Evolutionary conservation across 2,888 invertebrate genomes (phyloP), one percentile per base, ranked within the genome.

Genomic region (Dromius quadrimaculatus): DNA sequence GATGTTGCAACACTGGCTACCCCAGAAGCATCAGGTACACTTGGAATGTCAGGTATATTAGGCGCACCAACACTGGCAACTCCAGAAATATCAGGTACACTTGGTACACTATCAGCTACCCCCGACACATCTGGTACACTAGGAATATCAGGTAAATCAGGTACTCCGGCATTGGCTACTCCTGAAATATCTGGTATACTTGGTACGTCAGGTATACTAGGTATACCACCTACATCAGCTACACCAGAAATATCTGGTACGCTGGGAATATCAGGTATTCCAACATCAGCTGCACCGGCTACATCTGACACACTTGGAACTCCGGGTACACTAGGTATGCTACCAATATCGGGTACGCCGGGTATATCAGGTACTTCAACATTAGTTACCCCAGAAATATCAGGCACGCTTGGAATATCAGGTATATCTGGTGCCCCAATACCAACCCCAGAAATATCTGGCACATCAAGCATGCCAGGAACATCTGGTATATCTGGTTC

Each of bases 261-360:
- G 8, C 5, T 59, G 8, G 43, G 43, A 11, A 43, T 6, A 36
- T 19, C 11, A 1, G 5, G n/a, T 59, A 20, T 20, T 9, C 8
- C 1, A 2, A 36, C 23, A 1, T 20, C 59, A 59, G 59, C 17
- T 5, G 19, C 17, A 15, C 5, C 13, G 4, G 17, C 1, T 4
- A 36, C 23, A 1, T 20, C 59, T 36, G 59, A 19, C 9, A 36
- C 17, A 15, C 5, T 59, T 1, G 17, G 13, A n/a, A 36, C 19
- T 1, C 11, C 9, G 36, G 57, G 34, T 28, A 36, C 8, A 19
- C n/a, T n/a, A 34, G 59, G 59, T 17, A 59, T 59, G 11, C n/a
- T n/a, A 11, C 43, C 17, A 43, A 43, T 43, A 4, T 43, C 43
- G 8, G 2, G 43, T 11, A 2, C 13, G 4, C 3, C 4, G 2